Conservation (phyloP, 1,140 invertebrate species). For the Thaumatotibia leucotreta region DNA sequence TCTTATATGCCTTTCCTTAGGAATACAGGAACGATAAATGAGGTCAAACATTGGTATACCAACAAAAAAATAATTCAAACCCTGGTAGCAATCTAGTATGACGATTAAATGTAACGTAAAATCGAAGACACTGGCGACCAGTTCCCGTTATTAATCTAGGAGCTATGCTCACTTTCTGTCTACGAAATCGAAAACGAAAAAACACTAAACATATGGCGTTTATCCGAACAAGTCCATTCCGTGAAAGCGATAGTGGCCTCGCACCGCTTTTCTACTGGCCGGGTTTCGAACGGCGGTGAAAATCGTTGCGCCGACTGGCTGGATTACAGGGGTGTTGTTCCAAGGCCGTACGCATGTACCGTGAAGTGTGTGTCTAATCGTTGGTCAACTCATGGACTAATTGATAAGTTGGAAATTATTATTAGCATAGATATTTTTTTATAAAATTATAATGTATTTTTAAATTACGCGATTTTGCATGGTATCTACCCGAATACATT, state of each 20-base stretch:
- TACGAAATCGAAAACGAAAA: slow-evolving; percentile 6
- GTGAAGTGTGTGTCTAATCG: slow-evolving; percentile 23
- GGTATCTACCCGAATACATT: no score
- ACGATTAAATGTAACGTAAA: neutral
- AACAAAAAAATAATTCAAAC: neutral
- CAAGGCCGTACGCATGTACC: slow-evolving; percentile 41
- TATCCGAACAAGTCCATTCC: neutral
- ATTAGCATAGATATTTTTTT: neutral
- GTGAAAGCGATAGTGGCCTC: slow-evolving; percentile 50
- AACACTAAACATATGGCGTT: slow-evolving; percentile 6
- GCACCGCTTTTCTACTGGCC: slow-evolving; percentile 28
- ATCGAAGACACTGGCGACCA: neutral
- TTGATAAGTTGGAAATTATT: neutral
- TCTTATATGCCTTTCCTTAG: no score
- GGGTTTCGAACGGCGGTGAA: slow-evolving; percentile 28
- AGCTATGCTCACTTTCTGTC: neutral
- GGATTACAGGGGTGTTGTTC: slow-evolving; percentile 31
- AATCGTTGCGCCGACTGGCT: slow-evolving; percentile 14
- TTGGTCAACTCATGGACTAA: slow-evolving; percentile 27
- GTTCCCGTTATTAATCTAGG: neutral
- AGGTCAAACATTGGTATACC: no score
- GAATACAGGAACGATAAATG: no score
- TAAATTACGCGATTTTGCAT: no score
- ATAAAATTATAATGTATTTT: no score
- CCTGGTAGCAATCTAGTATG: neutral